Evolutionary conservation across 1,140 invertebrate genomes (phyloP), one percentile per base, ranked within the genome.

Genomic region (Trichonephila clavata): DNA sequence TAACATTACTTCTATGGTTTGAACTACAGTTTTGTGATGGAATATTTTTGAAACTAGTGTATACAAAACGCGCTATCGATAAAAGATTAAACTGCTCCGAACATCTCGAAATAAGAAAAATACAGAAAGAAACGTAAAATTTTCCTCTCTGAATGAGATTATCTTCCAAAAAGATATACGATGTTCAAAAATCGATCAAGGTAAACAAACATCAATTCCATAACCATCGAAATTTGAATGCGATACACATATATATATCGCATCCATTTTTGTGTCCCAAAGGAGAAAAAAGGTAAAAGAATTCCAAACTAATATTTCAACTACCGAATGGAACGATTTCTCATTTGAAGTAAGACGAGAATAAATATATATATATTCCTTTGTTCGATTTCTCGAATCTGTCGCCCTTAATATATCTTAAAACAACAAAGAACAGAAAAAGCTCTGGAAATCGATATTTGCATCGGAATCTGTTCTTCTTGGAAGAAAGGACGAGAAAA

Each of bases 351-450:
- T 43, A 71, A 89, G 63, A 71, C 21, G 87, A 71, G 65, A 89
- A 71, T 50, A 68, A 89, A 89, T 57, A 77, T 50, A 50, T 50
- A 50, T 50, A 50, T 50, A 32, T 50, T 77, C 10, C 61, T 77
- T 89, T 71, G 63, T 89, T 89, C 87, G 63, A 59, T 57, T 60
- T 86, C 24, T 59, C 16, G 63, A n/a, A 89, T 89, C 65, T 89
- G 87, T 71, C 87, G 65, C 65, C 87, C 68, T 77, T 89, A 89
- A 89, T 89, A 89, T 77, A 68, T 89, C 57, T 89, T 77, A 89
- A 77, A 87, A 87, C 86, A 87, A 87, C 86, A 87, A 87, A 61
- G 83, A 84, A 27, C 16, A 59, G 24, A 24, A 80, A 87, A 63
- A 61, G 61, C 59, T 13, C 59, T 50, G 57, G n/a, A 50, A 77